Percentiles rank a stretch among this genome's conserved stretches.
Evolutionary conservation across 2,113 vertebrate genomes (phyloP).

Genomic region (Malurus elegans): DNA sequence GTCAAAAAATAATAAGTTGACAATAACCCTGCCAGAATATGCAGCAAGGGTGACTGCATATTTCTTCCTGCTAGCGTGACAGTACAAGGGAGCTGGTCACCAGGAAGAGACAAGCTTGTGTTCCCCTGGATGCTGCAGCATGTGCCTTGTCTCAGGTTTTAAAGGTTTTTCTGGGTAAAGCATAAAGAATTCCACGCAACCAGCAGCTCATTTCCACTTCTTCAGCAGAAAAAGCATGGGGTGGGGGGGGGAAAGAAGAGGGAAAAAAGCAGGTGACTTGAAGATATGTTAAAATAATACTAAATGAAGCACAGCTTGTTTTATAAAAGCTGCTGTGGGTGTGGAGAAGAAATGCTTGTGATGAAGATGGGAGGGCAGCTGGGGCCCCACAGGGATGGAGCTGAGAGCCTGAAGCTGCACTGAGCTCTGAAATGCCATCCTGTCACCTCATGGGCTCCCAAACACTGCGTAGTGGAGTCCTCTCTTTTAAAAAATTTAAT

Average conservation of each 20-base stretch:
- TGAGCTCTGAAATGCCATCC: neutral
- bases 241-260: fast-evolving
- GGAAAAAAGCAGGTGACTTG: neutral
- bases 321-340: neutral
- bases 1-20: slow-evolving; percentile 62
- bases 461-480: fast-evolving
- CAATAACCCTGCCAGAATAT: slow-evolving; percentile 54
- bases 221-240: neutral
- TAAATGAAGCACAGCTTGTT: neutral
- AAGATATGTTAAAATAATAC: neutral
- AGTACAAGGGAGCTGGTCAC: slow-evolving; percentile 13
- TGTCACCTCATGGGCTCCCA: neutral
- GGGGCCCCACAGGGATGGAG: neutral
- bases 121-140: neutral
- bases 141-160: neutral
- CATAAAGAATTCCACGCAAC: neutral
- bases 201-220: neutral
- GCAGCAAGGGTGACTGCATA: slow-evolving; percentile 55
- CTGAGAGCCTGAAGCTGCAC: neutral
- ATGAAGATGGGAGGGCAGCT: neutral
- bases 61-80: slow-evolving; percentile 21
- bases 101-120: neutral
- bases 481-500: neutral
- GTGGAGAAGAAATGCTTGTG: neutral
- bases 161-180: slow-evolving; percentile 3